Conservation (phyloP, 2,888 invertebrate species). For the Coenonympha arcania region DNA sequence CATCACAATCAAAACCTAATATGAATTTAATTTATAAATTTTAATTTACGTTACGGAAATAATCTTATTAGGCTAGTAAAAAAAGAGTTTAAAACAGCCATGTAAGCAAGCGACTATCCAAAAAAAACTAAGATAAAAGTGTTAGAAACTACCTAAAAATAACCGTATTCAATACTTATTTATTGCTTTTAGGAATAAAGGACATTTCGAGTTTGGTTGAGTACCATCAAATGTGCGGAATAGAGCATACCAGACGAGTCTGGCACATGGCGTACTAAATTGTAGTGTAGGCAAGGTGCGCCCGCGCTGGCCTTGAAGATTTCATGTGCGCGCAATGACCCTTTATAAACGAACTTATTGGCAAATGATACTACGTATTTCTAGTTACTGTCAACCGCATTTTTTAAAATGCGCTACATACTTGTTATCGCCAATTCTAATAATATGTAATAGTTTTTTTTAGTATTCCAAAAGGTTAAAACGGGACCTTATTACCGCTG, state of each 20-base stretch:
- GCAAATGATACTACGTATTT: slow-evolving; percentile 22
- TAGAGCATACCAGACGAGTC: slow-evolving; percentile 29
- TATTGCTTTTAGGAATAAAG: no score
- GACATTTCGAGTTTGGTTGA: no score
- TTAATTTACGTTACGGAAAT: not conserved
- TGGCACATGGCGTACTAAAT: slow-evolving; percentile 29
- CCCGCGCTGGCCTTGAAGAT: slow-evolving; percentile 36
- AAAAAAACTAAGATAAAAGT: no score
- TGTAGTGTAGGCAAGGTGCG: slow-evolving; percentile 28
- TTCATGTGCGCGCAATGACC: slow-evolving; percentile 36
- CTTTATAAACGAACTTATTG: slow-evolving; percentile 33
- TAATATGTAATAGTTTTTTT: no score
- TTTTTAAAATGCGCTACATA: slow-evolving; percentile 14
- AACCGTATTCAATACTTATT: no score
- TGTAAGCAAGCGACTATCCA: no score
- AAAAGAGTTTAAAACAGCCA: not conserved
- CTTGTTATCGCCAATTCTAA: not conserved
- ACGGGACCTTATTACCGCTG: no score
- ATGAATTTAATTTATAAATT: not conserved
- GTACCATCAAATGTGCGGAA: slow-evolving; percentile 20
- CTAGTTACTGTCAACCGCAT: slow-evolving; percentile 23
- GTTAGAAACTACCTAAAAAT: no score
- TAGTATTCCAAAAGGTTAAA: no score
- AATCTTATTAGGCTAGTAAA: not conserved
- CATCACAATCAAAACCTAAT: not conserved